Evolutionary conservation across 2,888 invertebrate species (phyloP).

Genomic region (Dryomyza anilis): DNA sequence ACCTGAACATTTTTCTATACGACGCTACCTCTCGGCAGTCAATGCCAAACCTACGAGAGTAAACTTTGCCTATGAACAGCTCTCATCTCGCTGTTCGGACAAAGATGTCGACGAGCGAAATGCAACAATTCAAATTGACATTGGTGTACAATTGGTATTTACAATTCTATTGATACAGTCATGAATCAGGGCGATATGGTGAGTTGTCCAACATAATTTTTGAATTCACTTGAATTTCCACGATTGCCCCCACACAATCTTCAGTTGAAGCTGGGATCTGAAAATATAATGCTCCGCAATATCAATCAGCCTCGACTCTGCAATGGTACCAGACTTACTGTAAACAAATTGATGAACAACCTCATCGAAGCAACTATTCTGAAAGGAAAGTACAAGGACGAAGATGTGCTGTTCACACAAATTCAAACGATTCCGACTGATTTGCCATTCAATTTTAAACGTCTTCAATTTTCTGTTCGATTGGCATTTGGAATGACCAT

Average conservation of each 20-base stretch:
- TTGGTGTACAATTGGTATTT: too few species aligned
- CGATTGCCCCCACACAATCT: constrained; percentile 35
- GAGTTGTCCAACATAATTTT: constrained; percentile 35
- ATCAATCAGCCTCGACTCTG: constrained; percentile 28
- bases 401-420: constrained; percentile 25
- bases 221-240: constrained; percentile 35
- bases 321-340: constrained; percentile 22
- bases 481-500: constrained; percentile 28
- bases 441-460: constrained; percentile 27
- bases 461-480: constrained; percentile 28
- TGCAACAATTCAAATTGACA: too few species aligned
- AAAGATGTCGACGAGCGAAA: too few species aligned
- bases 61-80: too few species aligned
- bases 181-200: constrained; percentile 29
- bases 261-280: constrained; percentile 28
- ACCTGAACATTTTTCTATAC: too few species aligned
- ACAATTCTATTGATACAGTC: constrained; percentile 33
- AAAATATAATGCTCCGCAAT: constrained; percentile 29
- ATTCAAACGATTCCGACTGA: constrained; percentile 27
- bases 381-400: constrained; percentile 29
- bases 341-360: constrained; percentile 28
- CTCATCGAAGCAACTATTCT: constrained; percentile 31
- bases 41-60: too few species aligned
- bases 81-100: too few species aligned
- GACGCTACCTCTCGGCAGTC: too few species aligned